Base-by-base conservation (phyloP, 2,888 invertebrate genomes). In the Sinopyrophorus schimmeli region DNA sequence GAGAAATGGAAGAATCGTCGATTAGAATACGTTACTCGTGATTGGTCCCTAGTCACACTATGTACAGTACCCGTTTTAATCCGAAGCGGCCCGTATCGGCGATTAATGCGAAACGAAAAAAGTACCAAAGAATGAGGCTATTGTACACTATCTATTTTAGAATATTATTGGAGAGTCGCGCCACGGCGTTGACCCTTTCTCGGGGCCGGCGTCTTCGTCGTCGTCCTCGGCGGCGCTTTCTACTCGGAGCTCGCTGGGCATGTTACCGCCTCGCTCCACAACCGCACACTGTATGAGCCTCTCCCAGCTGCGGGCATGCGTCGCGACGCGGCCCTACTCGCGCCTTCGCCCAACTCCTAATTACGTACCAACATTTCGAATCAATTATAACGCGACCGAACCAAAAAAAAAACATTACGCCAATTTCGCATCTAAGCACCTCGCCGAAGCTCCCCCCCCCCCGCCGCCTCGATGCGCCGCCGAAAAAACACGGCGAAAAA, bases 1-100 rank as follows among this genome's bases (percentile, higher is more conserved):
- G 52, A 50, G 56, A 54, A 57, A 56, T 61, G 61, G 59, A 61
- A 61, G 61, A 61, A 57, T 61, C 54, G 54, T 56, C 55, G 53
- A 52, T 58, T 59, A 58, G 59, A 58, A 61, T 62, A 58, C 57
- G 56, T 59, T 60, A 61, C 59, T 60, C 54, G 54, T 60, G 32
- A 48, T 72, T 72, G 72, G 72, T 72, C 73, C 72, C 73, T 72
- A 68, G 64, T 64, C 69, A 67, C 70, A 70, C 69, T 71, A 72
- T 72, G 40, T 71, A 72, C 71, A 71, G 63, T 70, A 72, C 73
- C 73, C 73, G 73, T 72, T 66, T 50, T 69, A 62, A 64, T 68
- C 72, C 72, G 71, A 72, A 70, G 60, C 64, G 65, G 67, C 68
- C 68, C 66, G 60, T 63, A 56, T 59, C 54, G 67, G 66, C 70